Evolutionary conservation across 2,888 invertebrate genomes (phyloP).

Genomic region (Calliopum simillimum): DNA sequence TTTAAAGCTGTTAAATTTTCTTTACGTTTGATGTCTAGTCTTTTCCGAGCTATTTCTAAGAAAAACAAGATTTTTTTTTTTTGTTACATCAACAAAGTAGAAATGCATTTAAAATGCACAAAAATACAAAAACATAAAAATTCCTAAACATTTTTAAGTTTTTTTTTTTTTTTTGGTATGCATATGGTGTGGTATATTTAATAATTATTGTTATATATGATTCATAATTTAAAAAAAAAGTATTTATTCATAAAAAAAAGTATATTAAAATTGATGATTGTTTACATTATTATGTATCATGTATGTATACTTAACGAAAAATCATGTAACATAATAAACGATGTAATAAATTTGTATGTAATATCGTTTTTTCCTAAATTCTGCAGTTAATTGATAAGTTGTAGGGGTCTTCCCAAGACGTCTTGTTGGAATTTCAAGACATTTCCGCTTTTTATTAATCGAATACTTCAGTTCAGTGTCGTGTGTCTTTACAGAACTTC

Average conservation of each 20-base stretch:
- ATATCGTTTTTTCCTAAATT: neutral
- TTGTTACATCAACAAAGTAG: too few relatives aligned
- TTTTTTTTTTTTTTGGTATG: conserved; percentile 30
- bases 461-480: too few relatives aligned
- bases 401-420: too few relatives aligned
- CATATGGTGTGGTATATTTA: conserved; percentile 58
- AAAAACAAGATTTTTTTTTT: too few relatives aligned
- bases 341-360: conserved; percentile 20
- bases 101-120: conserved; percentile 16
- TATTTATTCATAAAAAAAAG: neutral
- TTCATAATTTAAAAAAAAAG: conserved; percentile 7
- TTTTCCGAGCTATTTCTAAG: too few relatives aligned
- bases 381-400: too few relatives aligned
- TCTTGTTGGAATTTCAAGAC: too few relatives aligned
- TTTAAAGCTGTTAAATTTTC: too few relatives aligned
- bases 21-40: too few relatives aligned
- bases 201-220: conserved; percentile 2
- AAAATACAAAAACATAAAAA: conserved; percentile 15
- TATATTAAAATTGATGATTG: neutral
- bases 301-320: neutral
- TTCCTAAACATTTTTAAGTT: neutral
- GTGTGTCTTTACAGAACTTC: too few relatives aligned
- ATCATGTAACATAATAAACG: conserved; percentile 14
- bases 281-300: conserved; percentile 12
- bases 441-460: too few relatives aligned